Percentiles rank a stretch among this genome's conserved stretches.
These are phyloP conservation scores for Acrobasis suavella DNA, from an alignment of 2,888 invertebrate species.

Conservation along the genomic window DNA sequence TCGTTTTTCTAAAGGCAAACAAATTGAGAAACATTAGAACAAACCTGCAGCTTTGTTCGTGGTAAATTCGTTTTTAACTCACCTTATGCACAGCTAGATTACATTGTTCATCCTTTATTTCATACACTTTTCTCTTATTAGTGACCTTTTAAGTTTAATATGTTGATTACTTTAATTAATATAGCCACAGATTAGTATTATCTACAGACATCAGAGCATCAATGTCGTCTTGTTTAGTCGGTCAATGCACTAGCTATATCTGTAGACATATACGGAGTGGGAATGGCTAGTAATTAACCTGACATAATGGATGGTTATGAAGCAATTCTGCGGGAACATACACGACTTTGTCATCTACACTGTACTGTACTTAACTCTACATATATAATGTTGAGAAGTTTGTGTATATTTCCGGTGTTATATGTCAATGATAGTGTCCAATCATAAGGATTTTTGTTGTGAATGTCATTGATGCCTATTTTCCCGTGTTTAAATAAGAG, in stretches of 20 bases:
- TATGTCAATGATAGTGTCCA: no score
- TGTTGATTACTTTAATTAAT: neutral
- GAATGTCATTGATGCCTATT: no score
- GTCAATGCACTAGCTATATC: constrained; percentile 18
- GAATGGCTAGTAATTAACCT: constrained; percentile 60
- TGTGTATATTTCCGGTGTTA: neutral
- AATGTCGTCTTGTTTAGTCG: constrained; percentile 1
- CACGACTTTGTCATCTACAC: constrained; percentile 51
- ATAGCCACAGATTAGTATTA: neutral
- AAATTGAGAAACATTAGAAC: neutral
- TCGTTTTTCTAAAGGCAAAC: neutral
- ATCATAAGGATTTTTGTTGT: no score
- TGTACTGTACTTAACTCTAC: constrained; percentile 1
- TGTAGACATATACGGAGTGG: constrained; percentile 29
- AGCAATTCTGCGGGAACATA: constrained; percentile 66
- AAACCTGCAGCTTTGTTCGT: no score
- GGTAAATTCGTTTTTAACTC: no score
- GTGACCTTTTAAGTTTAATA: no score
- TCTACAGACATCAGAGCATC: neutral
- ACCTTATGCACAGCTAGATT: no score
- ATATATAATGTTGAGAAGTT: neutral
- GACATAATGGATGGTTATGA: constrained; percentile 72
- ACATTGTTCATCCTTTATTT: no score
- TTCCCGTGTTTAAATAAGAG: no score
- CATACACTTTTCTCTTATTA: no score